Percentiles rank a stretch among this genome's conserved stretches.
Evolutionary conservation across 2,888 invertebrate species (phyloP).

Genomic region (Nezara viridula): DNA sequence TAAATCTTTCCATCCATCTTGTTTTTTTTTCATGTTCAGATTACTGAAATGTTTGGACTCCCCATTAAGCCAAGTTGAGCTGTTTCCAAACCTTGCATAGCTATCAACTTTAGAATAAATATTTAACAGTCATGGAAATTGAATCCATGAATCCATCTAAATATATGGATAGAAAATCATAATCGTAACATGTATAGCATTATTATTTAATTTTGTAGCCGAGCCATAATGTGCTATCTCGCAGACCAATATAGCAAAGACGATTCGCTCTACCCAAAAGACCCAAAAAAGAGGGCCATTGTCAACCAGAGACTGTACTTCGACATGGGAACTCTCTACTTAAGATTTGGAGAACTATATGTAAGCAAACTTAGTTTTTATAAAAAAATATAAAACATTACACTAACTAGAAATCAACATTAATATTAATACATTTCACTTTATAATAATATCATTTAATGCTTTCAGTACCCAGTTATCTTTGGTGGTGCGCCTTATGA

Average conservation of each 20-base stretch:
- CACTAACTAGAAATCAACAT: not conserved
- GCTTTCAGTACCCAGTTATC: conserved; percentile 74
- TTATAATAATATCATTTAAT: conserved; percentile 46
- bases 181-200: not conserved
- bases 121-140: too few relatives aligned
- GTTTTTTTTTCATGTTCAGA: too few relatives aligned
- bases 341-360: conserved; percentile 79
- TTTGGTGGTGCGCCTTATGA: conserved; percentile 76
- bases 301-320: conserved; percentile 87
- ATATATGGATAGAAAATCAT: too few relatives aligned
- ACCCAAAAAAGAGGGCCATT: conserved; percentile 80
- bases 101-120: too few relatives aligned
- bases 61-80: too few relatives aligned
- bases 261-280: conserved; percentile 82
- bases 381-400: not conserved
- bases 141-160: too few relatives aligned
- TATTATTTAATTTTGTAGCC: conserved; percentile 69
- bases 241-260: conserved; percentile 85
- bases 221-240: conserved; percentile 85
- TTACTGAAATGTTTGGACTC: too few relatives aligned
- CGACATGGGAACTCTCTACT: conserved; percentile 82
- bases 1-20: too few relatives aligned
- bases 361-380: conserved; percentile 71
- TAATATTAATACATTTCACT: not conserved
- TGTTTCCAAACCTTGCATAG: too few relatives aligned